A percentile compares a stretch with the other conserved stretches of the same genome.
Evolutionary conservation across 37 sponge, comb jelly and placozoan genomes (phyloP).

Genomic region (Mnemiopsis leidyi): DNA sequence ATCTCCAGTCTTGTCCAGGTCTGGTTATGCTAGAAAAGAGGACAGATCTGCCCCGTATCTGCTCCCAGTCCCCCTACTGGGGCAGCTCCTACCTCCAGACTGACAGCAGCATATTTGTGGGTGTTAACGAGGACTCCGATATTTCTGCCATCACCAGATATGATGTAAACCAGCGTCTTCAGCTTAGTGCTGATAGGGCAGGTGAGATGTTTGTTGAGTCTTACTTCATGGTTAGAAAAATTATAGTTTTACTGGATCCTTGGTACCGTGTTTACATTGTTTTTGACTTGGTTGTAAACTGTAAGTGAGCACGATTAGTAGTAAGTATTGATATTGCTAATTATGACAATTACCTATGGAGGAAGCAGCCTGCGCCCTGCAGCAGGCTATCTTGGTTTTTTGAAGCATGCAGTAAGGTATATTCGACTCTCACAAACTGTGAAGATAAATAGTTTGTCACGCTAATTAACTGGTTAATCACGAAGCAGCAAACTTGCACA

Average conservation of each 20-base stretch:
- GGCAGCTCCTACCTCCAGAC: conserved; percentile 21
- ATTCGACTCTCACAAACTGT: no score
- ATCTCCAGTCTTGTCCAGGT: neutral
- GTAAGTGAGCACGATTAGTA: no score
- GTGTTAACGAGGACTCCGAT: conserved; percentile 4
- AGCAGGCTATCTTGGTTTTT: no score
- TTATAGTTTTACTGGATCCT: no score
- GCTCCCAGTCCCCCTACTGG: conserved; percentile 58
- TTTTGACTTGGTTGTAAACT: no score
- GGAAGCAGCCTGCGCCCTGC: no score
- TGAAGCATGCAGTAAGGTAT: no score
- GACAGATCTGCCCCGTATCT: conserved; percentile 19
- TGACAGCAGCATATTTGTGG: neutral
- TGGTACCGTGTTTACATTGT: no score
- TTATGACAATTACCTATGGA: no score
- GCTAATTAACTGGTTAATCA: neutral
- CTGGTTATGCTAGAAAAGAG: neutral
- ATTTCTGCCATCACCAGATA: conserved; percentile 30
- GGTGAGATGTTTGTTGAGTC: no score
- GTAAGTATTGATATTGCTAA: no score
- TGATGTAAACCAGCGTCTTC: neutral
- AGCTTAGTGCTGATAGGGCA: conserved; percentile 47
- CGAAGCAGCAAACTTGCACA: neutral
- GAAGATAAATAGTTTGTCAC: neutral
- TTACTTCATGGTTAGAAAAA: no score